Conservation (phyloP, 2,113 vertebrate species). For the Oncorhynchus masou region DNA sequence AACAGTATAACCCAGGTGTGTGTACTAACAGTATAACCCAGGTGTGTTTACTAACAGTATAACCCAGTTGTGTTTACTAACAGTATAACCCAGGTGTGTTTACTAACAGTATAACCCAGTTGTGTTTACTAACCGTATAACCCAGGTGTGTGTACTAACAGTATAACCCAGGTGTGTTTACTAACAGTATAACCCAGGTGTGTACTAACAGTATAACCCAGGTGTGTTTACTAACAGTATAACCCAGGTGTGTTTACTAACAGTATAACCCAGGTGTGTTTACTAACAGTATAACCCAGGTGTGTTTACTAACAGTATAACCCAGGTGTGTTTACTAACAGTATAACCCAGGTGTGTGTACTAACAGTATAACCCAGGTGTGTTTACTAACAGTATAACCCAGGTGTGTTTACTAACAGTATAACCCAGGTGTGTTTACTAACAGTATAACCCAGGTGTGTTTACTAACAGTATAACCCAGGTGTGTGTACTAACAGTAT, state of each 20-base stretch:
- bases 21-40: constrained; percentile 83
- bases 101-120: constrained; percentile 69
- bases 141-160: constrained; percentile 85
- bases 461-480: too few relatives aligned
- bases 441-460: too few relatives aligned
- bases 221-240: constrained; percentile 81
- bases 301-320: too few relatives aligned
- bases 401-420: too few relatives aligned
- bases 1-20: constrained; percentile 77
- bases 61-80: constrained; percentile 84
- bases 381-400: too few relatives aligned
- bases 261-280: constrained; percentile 82
- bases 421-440: too few relatives aligned
- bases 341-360: neutral
- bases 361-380: too few relatives aligned
- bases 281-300: too few relatives aligned
- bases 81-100: constrained; percentile 82
- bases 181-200: constrained; percentile 85
- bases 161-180: constrained; percentile 80
- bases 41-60: constrained; percentile 81
- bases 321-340: neutral
- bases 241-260: constrained; percentile 85
- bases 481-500: too few relatives aligned
- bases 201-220: constrained; percentile 83
- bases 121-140: constrained; percentile 82